A percentile compares a stretch with the other conserved stretches of the same genome.
Evolutionary conservation across 1,140 invertebrate genomes (phyloP).

Genomic region (Hyphantria cunea): DNA sequence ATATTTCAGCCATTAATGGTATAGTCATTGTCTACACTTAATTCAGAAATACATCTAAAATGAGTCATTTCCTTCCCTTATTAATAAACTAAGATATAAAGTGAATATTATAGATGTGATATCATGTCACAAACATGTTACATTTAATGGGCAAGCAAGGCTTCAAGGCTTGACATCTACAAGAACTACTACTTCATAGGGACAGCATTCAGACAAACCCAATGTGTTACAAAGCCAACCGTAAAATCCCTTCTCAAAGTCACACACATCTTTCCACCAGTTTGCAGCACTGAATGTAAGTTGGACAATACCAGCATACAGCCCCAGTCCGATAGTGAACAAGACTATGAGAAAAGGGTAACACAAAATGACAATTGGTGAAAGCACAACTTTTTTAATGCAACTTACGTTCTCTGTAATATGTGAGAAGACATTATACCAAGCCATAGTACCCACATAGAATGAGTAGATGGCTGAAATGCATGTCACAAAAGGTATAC

Average conservation of each 20-base stretch:
- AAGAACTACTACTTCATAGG: constrained; percentile 84
- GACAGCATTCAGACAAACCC: constrained; percentile 87
- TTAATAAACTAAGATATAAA: no score
- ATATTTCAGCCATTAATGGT: no score
- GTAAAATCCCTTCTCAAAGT: constrained; percentile 91
- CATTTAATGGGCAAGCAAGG: background rate
- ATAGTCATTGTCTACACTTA: no score
- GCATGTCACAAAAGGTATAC: constrained; percentile 85
- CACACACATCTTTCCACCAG: constrained; percentile 87
- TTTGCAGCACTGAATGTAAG: constrained; percentile 86
- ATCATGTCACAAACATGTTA: no score
- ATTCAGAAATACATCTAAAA: no score
- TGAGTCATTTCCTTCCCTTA: no score
- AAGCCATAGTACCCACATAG: constrained; percentile 89
- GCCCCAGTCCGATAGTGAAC: constrained; percentile 84
- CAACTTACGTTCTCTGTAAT: constrained; percentile 87
- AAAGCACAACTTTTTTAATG: constrained; percentile 83
- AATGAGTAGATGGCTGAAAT: constrained; percentile 87
- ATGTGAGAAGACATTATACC: constrained; percentile 89
- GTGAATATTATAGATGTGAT: no score
- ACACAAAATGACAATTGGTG: constrained; percentile 86
- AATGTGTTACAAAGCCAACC: constrained; percentile 88
- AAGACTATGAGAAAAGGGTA: constrained; percentile 88
- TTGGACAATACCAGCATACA: constrained; percentile 87
- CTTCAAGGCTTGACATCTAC: constrained; percentile 72